Evolutionary conservation across 2,797 vertebrate genomes (phyloP).

Genomic region (Prionace glauca): DNA sequence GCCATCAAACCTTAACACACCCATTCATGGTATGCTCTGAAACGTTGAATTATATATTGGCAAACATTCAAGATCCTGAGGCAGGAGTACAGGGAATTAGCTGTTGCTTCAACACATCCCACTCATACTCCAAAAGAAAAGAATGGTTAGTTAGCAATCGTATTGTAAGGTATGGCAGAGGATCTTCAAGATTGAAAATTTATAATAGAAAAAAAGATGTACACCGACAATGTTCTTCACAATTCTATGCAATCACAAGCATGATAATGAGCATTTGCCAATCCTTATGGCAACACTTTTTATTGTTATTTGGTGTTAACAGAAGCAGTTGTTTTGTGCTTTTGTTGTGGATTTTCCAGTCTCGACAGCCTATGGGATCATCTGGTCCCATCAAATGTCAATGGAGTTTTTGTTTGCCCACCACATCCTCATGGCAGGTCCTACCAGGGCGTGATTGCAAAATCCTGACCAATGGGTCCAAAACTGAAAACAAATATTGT

Average conservation of each 20-base stretch:
- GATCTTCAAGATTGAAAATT: background rate
- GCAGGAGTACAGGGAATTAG: background rate
- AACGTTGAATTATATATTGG: background rate
- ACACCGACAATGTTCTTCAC: background rate
- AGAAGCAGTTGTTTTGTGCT: background rate
- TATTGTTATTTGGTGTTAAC: background rate
- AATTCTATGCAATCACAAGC: background rate
- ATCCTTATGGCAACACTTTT: background rate
- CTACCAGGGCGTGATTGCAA: too few relatives aligned
- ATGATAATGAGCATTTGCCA: background rate
- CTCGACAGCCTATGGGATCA: too few relatives aligned
- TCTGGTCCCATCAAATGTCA: too few relatives aligned
- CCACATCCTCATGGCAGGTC: too few relatives aligned
- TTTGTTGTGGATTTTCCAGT: background rate
- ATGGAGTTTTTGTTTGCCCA: too few relatives aligned
- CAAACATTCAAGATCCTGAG: constrained; percentile 1
- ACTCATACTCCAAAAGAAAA: background rate
- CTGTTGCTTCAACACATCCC: background rate
- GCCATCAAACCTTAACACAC: background rate
- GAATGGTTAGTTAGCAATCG: background rate
- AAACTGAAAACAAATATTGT: too few relatives aligned
- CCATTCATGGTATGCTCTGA: background rate
- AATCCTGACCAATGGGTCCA: too few relatives aligned
- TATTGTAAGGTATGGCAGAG: background rate
- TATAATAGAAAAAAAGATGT: background rate